phyloP scores from a whole-genome alignment of 2,888 invertebrate species.

The Gandaritis pyraliata region DNA sequence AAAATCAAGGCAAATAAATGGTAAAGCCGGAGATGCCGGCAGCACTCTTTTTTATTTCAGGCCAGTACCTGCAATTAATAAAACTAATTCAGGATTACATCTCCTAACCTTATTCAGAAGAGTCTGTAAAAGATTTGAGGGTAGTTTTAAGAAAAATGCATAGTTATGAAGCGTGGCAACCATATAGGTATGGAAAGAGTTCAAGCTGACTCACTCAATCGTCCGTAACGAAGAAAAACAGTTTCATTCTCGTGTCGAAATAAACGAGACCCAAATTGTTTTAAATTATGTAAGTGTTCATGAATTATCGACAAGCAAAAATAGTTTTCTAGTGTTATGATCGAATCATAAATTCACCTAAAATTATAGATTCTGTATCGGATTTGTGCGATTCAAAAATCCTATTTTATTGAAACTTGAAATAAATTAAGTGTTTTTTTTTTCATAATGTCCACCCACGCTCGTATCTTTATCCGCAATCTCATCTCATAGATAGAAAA shows the following conservation, averaged over 20 bases:
- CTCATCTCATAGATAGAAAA: no score
- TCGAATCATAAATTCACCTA: no score
- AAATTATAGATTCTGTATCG: no score
- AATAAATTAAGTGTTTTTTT: no score
- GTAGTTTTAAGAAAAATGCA: not conserved
- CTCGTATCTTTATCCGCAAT: no score
- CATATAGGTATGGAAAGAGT: conserved; percentile 45
- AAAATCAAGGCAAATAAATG: no score
- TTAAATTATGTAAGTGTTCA: conserved; percentile 32
- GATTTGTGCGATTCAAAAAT: no score
- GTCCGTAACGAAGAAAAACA: conserved; percentile 49
- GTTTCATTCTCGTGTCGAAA: conserved; percentile 49
- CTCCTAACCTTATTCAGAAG: not conserved
- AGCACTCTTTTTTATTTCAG: no score
- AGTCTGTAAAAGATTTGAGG: not conserved
- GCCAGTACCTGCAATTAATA: no score
- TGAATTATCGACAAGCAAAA: not conserved
- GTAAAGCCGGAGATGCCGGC: no score
- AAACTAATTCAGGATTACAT: not conserved
- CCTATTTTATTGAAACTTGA: no score
- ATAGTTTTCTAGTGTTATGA: not conserved
- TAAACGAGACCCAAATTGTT: conserved; percentile 39
- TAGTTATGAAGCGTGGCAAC: conserved; percentile 37
- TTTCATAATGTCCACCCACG: no score
- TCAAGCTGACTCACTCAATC: conserved; percentile 53